phyloP scores from a whole-genome alignment of 2,797 vertebrate genomes.

The Bufotes viridis region DNA sequence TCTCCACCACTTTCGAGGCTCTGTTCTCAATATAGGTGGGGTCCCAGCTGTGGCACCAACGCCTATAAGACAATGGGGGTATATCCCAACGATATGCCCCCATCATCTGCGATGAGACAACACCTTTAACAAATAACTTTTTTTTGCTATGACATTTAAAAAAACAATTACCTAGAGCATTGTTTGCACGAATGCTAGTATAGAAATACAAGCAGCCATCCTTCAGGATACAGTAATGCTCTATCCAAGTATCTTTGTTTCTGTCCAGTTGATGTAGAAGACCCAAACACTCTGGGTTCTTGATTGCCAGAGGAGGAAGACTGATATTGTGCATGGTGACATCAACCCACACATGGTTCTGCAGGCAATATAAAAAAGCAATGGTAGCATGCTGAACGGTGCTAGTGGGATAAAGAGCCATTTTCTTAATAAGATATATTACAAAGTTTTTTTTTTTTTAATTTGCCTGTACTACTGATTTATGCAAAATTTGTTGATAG shows the following conservation, averaged over 20 bases:
- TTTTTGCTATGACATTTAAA: neutral
- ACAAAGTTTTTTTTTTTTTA: too few species aligned
- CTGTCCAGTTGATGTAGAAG: slow-evolving; percentile 85
- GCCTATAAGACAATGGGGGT: too few species aligned
- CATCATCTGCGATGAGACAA: too few species aligned
- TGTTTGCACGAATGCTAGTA: slow-evolving; percentile 84
- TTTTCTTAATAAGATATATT: too few species aligned
- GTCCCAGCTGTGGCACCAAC: too few species aligned
- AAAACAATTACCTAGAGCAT: slow-evolving; percentile 79
- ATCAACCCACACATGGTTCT: slow-evolving; percentile 93
- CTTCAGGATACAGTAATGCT: slow-evolving; percentile 89
- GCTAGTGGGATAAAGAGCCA: too few species aligned
- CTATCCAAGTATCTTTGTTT: slow-evolving; percentile 80
- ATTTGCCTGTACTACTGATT: too few species aligned
- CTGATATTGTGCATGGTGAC: slow-evolving; percentile 87
- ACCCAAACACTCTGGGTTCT: slow-evolving; percentile 88
- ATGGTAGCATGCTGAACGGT: neutral
- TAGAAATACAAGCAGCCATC: slow-evolving; percentile 90
- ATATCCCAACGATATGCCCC: too few species aligned
- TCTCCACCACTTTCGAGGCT: too few species aligned
- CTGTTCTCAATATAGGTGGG: too few species aligned
- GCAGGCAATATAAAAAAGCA: slow-evolving; percentile 52
- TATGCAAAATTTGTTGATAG: too few species aligned
- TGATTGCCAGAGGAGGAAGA: slow-evolving; percentile 90
- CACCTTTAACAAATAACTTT: too few species aligned